Percentiles rank a stretch among this genome's conserved stretches.
These are phyloP conservation scores for Philaethria dido DNA, from an alignment of 2,888 invertebrate species.

Conservation along the genomic window DNA sequence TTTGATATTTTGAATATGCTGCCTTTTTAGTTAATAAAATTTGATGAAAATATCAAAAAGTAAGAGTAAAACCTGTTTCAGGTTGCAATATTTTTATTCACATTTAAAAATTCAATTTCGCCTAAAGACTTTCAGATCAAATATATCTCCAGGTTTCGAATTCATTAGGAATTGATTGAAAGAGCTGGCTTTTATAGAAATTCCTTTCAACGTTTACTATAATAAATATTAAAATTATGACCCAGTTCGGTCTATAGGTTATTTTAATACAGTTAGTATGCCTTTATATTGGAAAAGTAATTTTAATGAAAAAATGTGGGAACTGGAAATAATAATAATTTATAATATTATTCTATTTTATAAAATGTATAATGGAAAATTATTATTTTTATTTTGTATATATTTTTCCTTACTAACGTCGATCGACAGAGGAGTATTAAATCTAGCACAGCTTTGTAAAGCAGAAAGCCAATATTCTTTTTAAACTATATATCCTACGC, in stretches of 20 bases:
- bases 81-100: slow-evolving; percentile 23
- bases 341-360: background rate
- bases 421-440: no score
- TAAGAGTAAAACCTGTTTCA: background rate
- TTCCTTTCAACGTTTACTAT: slow-evolving; percentile 19
- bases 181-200: slow-evolving; percentile 18
- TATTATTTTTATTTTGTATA: no score
- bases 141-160: slow-evolving; percentile 20
- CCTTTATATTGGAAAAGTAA: background rate
- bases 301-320: background rate
- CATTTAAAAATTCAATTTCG: slow-evolving; percentile 19
- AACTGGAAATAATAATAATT: background rate
- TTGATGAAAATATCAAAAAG: background rate
- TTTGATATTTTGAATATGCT: no score
- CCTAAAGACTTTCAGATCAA: slow-evolving; percentile 14
- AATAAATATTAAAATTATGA: slow-evolving; percentile 23
- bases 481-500: no score
- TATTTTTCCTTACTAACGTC: no score
- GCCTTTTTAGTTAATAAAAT: no score
- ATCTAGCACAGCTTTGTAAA: no score
- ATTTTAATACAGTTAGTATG: slow-evolving; percentile 15
- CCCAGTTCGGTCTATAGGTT: slow-evolving; percentile 10
- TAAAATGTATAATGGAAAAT: no score
- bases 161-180: slow-evolving; percentile 24
- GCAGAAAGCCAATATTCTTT: no score